Evolutionary conservation across 1,140 invertebrate species (phyloP), one percentile per base, ranked within the genome.

Genomic region (Temnothorax curvispinosus): DNA sequence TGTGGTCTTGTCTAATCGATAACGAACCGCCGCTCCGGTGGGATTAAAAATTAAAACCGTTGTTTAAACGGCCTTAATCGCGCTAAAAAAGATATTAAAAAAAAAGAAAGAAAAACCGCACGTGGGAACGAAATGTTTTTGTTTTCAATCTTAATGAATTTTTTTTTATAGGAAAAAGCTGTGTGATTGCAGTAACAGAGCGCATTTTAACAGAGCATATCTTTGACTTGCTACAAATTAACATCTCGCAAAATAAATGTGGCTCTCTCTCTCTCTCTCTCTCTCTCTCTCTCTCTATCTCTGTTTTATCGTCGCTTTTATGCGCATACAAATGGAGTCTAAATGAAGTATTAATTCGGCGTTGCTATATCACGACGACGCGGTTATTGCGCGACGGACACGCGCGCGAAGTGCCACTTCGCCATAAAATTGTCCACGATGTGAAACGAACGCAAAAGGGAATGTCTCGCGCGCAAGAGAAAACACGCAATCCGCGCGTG

Each of bases 11-110:
- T 35, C 52, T 80, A 86, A 86, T 86, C 84, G 74, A 85, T 80
- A 86, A 78, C 50, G 50, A 65, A 64, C 38, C 50, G 62, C 35
- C 47, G 52, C 8, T 56, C 27, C 41, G 13, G 32, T 9, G 27
- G 8, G 41, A 75, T 84, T 84, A 84, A 75, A 84, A 75, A 84
- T 84, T 69, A 56, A 80, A 86, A 86, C 38, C 21, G 27, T 64
- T 67, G 9, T 69, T 86, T 80, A 27, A 85, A 78, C 35, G 47
- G 35, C 18, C 13, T 44, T 58, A 84, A 84, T 74, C 9, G 11
- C n/a, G 8, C 8, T 32, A n/a, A 4, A 47, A 21, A 21, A 50
- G n/a, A 56, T n/a, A 47, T 32, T 27, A 1, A n/a, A 35, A 50
- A 50, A n/a, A 56, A 32, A 15, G 27, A 18, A 44, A 35, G 21